Evolutionary conservation across 1,140 invertebrate genomes (phyloP).

Genomic region (Micrasema minimum): DNA sequence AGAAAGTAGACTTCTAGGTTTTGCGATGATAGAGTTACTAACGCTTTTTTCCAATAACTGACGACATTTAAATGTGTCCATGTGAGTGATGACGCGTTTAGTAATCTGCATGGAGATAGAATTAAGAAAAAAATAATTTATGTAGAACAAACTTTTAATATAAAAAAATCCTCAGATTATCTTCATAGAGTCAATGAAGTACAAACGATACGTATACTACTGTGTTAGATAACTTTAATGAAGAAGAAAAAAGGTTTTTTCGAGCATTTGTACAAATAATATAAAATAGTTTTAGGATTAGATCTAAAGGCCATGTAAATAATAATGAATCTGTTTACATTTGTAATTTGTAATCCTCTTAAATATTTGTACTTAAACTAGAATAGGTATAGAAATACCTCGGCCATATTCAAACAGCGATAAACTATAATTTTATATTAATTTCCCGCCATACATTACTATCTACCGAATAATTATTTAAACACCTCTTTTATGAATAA

Average conservation of each 20-base stretch:
- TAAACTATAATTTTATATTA: slow-evolving; percentile 8
- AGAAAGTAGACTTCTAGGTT: too few species aligned
- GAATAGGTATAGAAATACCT: slow-evolving; percentile 21
- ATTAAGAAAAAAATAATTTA: neutral
- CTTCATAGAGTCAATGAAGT: slow-evolving; percentile 49
- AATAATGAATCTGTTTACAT: slow-evolving; percentile 9
- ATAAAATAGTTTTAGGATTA: slow-evolving; percentile 17
- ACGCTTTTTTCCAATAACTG: too few species aligned
- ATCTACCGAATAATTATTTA: too few species aligned
- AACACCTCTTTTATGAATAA: too few species aligned
- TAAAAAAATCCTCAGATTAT: slow-evolving; percentile 3
- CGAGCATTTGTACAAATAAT: slow-evolving; percentile 42
- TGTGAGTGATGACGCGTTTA: too few species aligned
- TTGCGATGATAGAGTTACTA: too few species aligned
- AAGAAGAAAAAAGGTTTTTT: slow-evolving; percentile 27
- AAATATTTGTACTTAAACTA: slow-evolving; percentile 38
- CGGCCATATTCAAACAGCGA: slow-evolving; percentile 35
- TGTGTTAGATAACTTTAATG: slow-evolving; percentile 33
- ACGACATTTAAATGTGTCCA: too few species aligned
- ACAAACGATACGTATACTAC: slow-evolving; percentile 45
- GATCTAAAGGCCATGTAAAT: slow-evolving; percentile 38
- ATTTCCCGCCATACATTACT: slow-evolving; percentile 19
- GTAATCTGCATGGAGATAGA: too few species aligned
- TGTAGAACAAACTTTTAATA: neutral
- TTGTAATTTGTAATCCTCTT: slow-evolving; percentile 20